Conservation (phyloP, 2,113 vertebrate species). For the Lutjanus erythropterus region DNA sequence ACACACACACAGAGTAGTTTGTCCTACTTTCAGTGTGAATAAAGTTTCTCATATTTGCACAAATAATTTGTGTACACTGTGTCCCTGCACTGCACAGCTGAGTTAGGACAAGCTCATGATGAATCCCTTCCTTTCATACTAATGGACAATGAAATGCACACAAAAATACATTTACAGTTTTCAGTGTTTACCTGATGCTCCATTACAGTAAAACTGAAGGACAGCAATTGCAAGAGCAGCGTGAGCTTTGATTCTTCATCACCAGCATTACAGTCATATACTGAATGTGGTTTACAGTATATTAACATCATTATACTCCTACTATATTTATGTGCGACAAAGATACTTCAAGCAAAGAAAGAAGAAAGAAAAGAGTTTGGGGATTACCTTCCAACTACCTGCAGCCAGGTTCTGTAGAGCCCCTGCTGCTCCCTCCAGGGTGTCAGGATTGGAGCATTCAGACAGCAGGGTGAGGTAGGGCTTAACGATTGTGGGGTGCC, state of each 20-base stretch:
- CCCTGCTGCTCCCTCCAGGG: conserved; percentile 96
- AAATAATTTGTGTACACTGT: neutral
- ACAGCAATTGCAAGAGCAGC: neutral
- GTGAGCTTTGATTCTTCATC: neutral
- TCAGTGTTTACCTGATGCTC: neutral
- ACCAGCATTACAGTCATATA: neutral
- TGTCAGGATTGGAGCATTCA: conserved; percentile 99
- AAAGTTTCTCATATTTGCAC: neutral
- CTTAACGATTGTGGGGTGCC: conserved; percentile 99
- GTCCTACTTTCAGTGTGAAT: neutral
- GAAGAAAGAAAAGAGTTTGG: neutral
- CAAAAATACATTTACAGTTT: neutral
- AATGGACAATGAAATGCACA: neutral
- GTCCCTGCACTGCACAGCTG: neutral
- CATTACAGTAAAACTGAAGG: neutral
- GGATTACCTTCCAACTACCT: conserved; percentile 97
- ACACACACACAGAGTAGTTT: conserved; percentile 6
- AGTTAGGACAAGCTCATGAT: neutral
- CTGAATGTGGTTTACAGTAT: neutral
- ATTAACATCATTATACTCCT: neutral
- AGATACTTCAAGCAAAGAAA: neutral
- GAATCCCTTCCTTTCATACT: neutral
- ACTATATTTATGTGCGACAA: neutral
- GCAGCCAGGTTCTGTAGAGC: conserved; percentile 99
- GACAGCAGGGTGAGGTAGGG: conserved; percentile 99